Evolutionary conservation across 2,113 vertebrate species (phyloP), one percentile per base, ranked within the genome.

Genomic region (Phocoena sinus): DNA sequence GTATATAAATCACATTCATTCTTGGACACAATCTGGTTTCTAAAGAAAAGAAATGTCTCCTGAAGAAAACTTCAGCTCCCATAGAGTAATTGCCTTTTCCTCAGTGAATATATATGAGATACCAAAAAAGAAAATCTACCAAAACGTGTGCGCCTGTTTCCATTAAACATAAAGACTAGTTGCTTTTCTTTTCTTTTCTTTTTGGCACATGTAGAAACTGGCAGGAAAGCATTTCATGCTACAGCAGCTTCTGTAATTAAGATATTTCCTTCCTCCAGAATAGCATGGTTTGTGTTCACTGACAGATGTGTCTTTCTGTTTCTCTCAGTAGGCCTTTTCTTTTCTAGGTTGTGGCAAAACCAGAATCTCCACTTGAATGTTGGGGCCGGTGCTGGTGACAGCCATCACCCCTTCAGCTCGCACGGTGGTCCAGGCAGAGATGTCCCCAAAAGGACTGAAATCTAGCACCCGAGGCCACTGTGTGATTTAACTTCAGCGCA

Each of bases 391-490:
- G 21, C 80, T 50, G 28, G 41, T 26, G n/a, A 11, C 3, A 6
- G 50, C 21, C 36, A 0, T 47, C 10, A 8, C 2, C 23, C 11
- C 47, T 26, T 1, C 2, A 2, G 17, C 17, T 33, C 58, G 17
- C 7, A 4, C 5, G 1, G 36, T 28, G 1, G 41, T 31, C 33
- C 70, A 25, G 6, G 14, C 6, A 25, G 56, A n/a, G 65, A 63
- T 17, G 14, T 1, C 33, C 36, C 3, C 17, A 23, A 12, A 28
- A 47, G 41, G 14, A 6, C 47, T 28, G 14, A 13, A 0, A 2
- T 21, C 31, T 25, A 15, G 60, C 53, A 41, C 2, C 15, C 0
- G 1, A 13, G n/a, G 41, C 11, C 41, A 53, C 21, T 38, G 53
- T 28, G 18, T 21, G 25, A 5, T 47, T 33, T 67, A 68, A 26